Base-by-base conservation (phyloP, 2,113 vertebrate genomes). In the Stictonetta naevosa region DNA sequence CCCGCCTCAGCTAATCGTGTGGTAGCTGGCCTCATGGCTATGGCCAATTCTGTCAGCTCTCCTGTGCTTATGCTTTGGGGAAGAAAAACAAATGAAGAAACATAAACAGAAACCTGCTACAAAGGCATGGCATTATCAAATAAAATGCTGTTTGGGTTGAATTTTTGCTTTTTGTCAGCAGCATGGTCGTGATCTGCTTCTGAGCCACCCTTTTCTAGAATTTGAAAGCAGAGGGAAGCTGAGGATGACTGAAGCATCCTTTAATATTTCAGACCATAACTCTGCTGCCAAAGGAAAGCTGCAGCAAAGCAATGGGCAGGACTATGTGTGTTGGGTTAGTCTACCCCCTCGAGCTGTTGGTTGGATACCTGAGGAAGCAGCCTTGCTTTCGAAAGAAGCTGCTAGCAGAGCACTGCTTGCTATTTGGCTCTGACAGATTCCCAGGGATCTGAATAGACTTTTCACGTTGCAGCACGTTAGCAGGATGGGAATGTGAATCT, bases 401-500 rank as follows among this genome's bases (percentile, higher is more conserved):
- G 38, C 60, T 74, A 20, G 33, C 48, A 72, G 73, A 62, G 56
- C 53, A 10, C 40, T 82, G 16, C 34, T 89, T 88, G 72, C 11
- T 91, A 64, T 59, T 92, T 93, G 86, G 11, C 73, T 75, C 60
- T 91, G 88, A 73, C 68, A 46, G 75, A 69, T 82, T 96, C 59
- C 52, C 46, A 21, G 5, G 40, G 81, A 92, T 86, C 87, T 56
- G 86, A 94, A 90, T 95, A 96, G 94, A 48, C 22, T 91, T 62
- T 72, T 78, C 82, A 76, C 36, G 56, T 85, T 89, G 91, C 80
- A 90, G 83, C 80, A 44, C 3, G 74, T 93, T 92, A 90, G 83
- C 58, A 64, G 83, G 82, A 93, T 90, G 83, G 81, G 66, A 79
- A 53, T 91, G 26, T 89, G 88, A 90, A 81, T 94, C 69, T 79